These are phyloP conservation scores for Isichthys henryi DNA, from an alignment of 2,113 vertebrate genomes.

Conservation along the genomic window DNA sequence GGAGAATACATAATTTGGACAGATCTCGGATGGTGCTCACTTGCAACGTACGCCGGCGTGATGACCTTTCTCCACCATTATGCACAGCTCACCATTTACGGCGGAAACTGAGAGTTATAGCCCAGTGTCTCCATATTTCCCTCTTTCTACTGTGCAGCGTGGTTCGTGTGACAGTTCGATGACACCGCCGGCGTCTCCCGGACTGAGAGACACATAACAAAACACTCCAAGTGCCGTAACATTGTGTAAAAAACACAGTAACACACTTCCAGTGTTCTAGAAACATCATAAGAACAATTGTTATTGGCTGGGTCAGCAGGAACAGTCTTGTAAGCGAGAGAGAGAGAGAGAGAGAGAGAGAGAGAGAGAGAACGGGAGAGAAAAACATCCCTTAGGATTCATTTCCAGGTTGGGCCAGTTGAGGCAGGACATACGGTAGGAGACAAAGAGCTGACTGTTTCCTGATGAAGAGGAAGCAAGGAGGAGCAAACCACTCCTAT, in stretches of 20 bases:
- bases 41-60: background rate
- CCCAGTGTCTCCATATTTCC: background rate
- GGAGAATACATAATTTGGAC: background rate
- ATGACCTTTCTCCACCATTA: background rate
- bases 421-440: background rate
- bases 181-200: background rate
- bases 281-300: background rate
- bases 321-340: background rate
- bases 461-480: background rate
- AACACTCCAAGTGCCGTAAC: background rate
- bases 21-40: background rate
- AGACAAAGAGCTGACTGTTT: constrained; percentile 5
- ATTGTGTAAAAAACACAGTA: background rate
- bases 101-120: background rate
- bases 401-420: constrained; percentile 6
- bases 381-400: background rate
- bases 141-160: background rate
- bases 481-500: background rate
- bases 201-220: background rate
- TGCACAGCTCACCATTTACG: background rate
- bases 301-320: background rate
- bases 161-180: background rate
- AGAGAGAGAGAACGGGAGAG: background rate
- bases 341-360: background rate
- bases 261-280: background rate